Conservation (phyloP, 2,797 vertebrate genomes). For the Erpetoichthys calabaricus region DNA sequence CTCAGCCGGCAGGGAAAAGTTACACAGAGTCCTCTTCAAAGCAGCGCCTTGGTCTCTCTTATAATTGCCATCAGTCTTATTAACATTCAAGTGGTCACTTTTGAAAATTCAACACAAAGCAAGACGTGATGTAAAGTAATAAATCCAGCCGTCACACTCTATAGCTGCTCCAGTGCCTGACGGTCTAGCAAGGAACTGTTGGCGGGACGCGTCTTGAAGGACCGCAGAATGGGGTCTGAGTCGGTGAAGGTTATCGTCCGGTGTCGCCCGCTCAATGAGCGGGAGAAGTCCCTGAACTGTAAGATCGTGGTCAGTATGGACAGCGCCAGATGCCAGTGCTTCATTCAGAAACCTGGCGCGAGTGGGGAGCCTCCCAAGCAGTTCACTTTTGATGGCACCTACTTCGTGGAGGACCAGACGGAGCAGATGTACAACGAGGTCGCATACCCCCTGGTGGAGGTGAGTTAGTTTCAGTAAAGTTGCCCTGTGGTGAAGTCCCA, state of each 20-base stretch:
- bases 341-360: constrained; percentile 52
- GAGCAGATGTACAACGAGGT: constrained; percentile 81
- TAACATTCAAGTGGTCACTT: too few relatives aligned
- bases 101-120: too few relatives aligned
- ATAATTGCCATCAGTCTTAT: too few relatives aligned
- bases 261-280: constrained; percentile 61
- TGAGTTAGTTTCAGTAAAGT: constrained; percentile 24
- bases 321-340: constrained; percentile 53
- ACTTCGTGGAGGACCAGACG: constrained; percentile 54
- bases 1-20: too few relatives aligned
- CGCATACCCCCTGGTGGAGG: constrained; percentile 69
- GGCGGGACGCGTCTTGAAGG: neutral
- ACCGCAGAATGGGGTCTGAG: constrained; percentile 54
- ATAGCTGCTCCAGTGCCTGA: too few relatives aligned
- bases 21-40: too few relatives aligned
- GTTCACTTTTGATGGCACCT: constrained; percentile 78
- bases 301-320: constrained; percentile 51
- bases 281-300: constrained; percentile 53
- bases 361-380: constrained; percentile 59
- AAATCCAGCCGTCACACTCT: too few relatives aligned
- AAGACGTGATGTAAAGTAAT: too few relatives aligned
- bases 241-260: constrained; percentile 69
- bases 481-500: neutral
- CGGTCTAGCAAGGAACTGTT: too few relatives aligned
- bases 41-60: too few relatives aligned